Evolutionary conservation across 2,113 vertebrate genomes (phyloP).

Genomic region (Gulo gulo): DNA sequence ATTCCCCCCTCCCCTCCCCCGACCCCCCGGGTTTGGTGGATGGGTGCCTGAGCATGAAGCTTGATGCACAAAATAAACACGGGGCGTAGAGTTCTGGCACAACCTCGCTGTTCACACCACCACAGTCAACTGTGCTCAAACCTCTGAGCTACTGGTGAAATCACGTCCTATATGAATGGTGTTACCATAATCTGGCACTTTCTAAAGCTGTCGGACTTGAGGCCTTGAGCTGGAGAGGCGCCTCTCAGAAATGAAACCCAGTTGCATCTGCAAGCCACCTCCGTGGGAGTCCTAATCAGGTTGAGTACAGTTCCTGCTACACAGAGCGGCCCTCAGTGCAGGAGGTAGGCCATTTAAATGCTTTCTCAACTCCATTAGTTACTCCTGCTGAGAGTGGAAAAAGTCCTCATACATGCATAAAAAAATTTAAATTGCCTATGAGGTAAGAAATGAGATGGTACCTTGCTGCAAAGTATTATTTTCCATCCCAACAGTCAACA

Average conservation of each 20-base stretch:
- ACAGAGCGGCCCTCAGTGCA: background rate
- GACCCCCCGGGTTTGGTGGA: background rate
- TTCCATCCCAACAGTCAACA: constrained; percentile 38
- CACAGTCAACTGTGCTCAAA: background rate
- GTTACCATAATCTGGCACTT: background rate
- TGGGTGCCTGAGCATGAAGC: background rate
- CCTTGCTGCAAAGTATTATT: constrained; percentile 38
- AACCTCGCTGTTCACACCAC: background rate
- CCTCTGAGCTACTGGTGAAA: background rate
- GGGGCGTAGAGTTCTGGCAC: background rate
- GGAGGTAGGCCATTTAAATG: constrained; percentile 52
- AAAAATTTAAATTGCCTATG: constrained; percentile 49
- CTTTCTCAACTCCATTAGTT: constrained; percentile 63
- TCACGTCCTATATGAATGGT: background rate
- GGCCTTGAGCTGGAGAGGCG: background rate
- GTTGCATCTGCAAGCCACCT: constrained; percentile 16
- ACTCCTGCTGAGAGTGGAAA: constrained; percentile 3
- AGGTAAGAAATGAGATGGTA: constrained; percentile 24
- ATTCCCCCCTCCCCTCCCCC: background rate
- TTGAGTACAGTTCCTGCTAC: background rate
- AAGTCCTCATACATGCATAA: constrained; percentile 42
- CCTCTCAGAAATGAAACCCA: background rate
- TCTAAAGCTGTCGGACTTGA: constrained; percentile 28
- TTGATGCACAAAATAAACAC: background rate
- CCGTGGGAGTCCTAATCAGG: constrained; percentile 50